phyloP scores from a whole-genome alignment of 2,888 invertebrate genomes.

The Diplazon laetatorius region DNA sequence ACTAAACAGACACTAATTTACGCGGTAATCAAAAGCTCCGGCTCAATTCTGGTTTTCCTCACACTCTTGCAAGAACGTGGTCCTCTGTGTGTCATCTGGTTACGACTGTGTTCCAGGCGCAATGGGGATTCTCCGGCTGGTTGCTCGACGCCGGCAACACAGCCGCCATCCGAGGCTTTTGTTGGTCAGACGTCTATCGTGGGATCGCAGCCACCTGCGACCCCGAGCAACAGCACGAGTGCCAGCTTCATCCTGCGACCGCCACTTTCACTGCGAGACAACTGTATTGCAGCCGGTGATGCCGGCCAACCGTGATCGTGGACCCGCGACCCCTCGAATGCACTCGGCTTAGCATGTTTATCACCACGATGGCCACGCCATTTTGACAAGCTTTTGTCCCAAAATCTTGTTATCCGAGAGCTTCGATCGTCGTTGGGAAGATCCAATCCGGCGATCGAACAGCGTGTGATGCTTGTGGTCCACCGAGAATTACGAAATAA shows the following conservation, averaged over 20 bases:
- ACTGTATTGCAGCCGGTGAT: constrained; percentile 33
- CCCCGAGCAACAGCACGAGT: constrained; percentile 54
- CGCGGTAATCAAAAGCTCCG: constrained; percentile 76
- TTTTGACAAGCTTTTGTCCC: neutral
- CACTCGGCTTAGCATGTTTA: constrained; percentile 21
- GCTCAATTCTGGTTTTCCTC: constrained; percentile 62
- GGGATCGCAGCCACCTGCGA: constrained; percentile 76
- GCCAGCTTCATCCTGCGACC: constrained; percentile 37
- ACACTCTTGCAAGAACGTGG: constrained; percentile 50
- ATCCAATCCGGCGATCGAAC: too few species aligned
- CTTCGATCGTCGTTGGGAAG: too few species aligned
- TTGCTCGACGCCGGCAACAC: constrained; percentile 50
- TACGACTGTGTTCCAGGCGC: constrained; percentile 59
- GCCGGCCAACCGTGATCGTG: constrained; percentile 23
- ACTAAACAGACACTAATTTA: constrained; percentile 79
- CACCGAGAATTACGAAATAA: too few species aligned
- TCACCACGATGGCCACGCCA: constrained; percentile 1
- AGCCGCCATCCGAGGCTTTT: constrained; percentile 38
- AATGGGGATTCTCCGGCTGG: constrained; percentile 47
- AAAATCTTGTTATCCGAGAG: constrained; percentile 13
- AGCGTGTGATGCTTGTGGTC: too few species aligned
- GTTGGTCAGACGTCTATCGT: constrained; percentile 70
- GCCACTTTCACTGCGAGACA: constrained; percentile 41
- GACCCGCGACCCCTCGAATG: constrained; percentile 20
- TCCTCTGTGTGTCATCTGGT: constrained; percentile 70